These are phyloP conservation scores for Oryzias woworae DNA, from an alignment of 2,113 vertebrate species.

Conservation along the genomic window DNA sequence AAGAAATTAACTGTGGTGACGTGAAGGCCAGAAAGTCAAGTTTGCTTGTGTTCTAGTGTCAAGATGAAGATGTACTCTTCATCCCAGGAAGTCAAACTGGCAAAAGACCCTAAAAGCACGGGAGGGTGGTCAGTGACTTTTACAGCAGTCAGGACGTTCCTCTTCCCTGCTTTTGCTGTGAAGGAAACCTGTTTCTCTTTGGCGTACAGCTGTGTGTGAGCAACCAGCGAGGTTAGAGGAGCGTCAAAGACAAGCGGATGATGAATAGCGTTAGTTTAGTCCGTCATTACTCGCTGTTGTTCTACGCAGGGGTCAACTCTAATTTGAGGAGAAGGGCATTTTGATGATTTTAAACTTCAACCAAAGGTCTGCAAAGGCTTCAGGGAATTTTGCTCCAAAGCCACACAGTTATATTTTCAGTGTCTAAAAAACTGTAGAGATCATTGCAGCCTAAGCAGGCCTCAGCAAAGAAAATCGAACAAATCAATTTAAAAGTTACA, in stretches of 20 bases:
- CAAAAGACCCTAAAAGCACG: conserved; percentile 24
- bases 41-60: conserved; percentile 54
- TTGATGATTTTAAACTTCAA: not conserved
- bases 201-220: conserved; percentile 40
- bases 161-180: conserved; percentile 40
- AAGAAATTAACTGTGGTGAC: conserved; percentile 82
- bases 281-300: conserved; percentile 87
- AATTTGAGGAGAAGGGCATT: conserved; percentile 30
- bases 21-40: conserved; percentile 84
- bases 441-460: too few species aligned
- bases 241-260: conserved; percentile 79
- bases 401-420: too few species aligned
- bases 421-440: too few species aligned
- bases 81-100: conserved; percentile 10
- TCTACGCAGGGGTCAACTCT: conserved; percentile 86
- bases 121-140: conserved; percentile 45
- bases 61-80: conserved; percentile 1
- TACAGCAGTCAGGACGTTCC: conserved; percentile 34
- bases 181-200: conserved; percentile 15
- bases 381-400: too few species aligned
- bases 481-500: too few species aligned
- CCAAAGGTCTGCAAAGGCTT: not conserved
- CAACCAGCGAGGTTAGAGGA: conserved; percentile 59
- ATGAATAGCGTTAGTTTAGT: conserved; percentile 91
- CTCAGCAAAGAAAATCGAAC: too few species aligned